Percentiles rank a stretch among this genome's conserved stretches.
Evolutionary conservation across 2,113 vertebrate genomes (phyloP).

Genomic region (Trinectes maculatus): DNA sequence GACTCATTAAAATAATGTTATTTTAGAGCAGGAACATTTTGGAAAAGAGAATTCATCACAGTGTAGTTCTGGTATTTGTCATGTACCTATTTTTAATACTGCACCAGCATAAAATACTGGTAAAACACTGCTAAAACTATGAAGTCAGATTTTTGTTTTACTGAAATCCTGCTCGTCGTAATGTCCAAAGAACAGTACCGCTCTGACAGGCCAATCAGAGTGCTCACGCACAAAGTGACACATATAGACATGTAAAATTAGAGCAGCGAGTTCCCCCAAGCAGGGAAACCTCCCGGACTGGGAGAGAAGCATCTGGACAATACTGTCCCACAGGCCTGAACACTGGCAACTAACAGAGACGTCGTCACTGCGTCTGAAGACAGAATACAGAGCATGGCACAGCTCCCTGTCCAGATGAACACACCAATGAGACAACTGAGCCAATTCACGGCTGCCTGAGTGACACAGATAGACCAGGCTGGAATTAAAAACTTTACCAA

Average conservation of each 20-base stretch:
- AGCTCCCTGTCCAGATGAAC: slow-evolving; percentile 68
- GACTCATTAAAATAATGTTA: neutral
- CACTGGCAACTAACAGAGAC: slow-evolving; percentile 68
- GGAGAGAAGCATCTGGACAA: slow-evolving; percentile 83
- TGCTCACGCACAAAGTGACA: slow-evolving; percentile 53
- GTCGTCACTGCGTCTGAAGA: slow-evolving; percentile 61
- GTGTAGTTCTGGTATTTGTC: no score
- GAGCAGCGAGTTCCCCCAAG: slow-evolving; percentile 73
- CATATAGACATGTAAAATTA: slow-evolving; percentile 73
- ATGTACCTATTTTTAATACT: no score
- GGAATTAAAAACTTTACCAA: slow-evolving; percentile 49
- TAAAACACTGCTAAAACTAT: no score
- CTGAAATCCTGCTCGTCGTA: no score
- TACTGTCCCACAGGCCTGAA: slow-evolving; percentile 72
- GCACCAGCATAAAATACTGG: no score
- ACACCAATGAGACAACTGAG: slow-evolving; percentile 74
- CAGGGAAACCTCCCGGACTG: slow-evolving; percentile 65
- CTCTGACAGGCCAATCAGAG: neutral
- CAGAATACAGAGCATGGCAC: slow-evolving; percentile 60
- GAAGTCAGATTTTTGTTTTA: no score
- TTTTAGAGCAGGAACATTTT: neutral
- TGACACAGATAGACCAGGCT: slow-evolving; percentile 60
- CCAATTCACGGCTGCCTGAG: slow-evolving; percentile 60
- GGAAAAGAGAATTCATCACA: neutral
- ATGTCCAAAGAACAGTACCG: neutral